Base-by-base conservation (phyloP, 2,888 invertebrate genomes). In the Caenorhabditis sp. region DNA sequence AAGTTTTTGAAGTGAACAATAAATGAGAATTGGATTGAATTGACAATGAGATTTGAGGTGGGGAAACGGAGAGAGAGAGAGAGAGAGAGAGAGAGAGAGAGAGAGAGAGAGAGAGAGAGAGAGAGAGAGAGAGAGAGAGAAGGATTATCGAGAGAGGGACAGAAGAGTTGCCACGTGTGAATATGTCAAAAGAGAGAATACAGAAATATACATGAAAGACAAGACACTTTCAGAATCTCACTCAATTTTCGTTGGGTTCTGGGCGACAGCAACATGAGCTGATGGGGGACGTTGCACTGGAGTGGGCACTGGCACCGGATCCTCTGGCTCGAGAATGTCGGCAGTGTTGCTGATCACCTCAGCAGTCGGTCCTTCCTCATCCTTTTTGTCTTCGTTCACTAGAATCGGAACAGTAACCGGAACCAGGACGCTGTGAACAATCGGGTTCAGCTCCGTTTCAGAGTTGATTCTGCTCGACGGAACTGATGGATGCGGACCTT, bases 341-440 rank as follows among this genome's bases (percentile, higher is more conserved):
- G 71, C 79, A 3, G 79, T 79, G 55, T 79, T 61, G 44, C 79
- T 79, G 28, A 79, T 79, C n/a, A 79, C 71, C 35, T 79, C 79
- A 0, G 61, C 65, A 6, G 68, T 68, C 35, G 51, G 51, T 26
- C 28, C 47, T 2, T 37, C n/a, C 13, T 40, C 28, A n/a, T 53
- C 26, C 9, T 13, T 26, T 5, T 13, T 15, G 6, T 51, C 37
- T 11, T 40, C 61, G 18, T 70, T 50, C 18, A 24, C 37, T 8
- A 22, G 11, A 5, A 40, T 26, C 1, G 20, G 18, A 11, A 2
- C 28, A 28, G 18, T 44, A 2, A 32, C 22, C 32, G 56, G 69
- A 35, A 35, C n/a, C n/a, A n/a, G 47, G 32, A 32, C 32, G 32
- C 5, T 32, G 32, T 6, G 4, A 9, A 9, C 32, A 32, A 9